These are phyloP conservation scores for Phylloscopus trochiloides DNA, from an alignment of 2,113 vertebrate genomes.

Conservation along the genomic window DNA sequence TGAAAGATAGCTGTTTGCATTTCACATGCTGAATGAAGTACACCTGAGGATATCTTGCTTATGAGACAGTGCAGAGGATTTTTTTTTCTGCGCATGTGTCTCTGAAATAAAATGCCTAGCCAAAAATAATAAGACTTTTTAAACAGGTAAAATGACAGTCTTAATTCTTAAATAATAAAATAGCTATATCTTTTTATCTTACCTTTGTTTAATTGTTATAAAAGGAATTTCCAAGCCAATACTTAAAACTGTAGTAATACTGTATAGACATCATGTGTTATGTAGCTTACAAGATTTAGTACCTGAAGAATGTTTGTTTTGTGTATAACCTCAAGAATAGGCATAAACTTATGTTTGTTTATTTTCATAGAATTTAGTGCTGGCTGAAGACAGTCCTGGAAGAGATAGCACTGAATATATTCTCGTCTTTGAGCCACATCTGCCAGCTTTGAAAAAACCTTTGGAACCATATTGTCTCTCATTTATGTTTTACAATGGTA, in stretches of 20 bases:
- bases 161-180: background rate
- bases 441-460: conserved; percentile 35
- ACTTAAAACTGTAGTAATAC: background rate
- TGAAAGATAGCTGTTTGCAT: background rate
- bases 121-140: background rate
- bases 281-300: background rate
- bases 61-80: background rate
- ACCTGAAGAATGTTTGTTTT: background rate
- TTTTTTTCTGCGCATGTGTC: background rate
- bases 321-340: background rate
- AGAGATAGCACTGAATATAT: conserved; percentile 81
- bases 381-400: conserved; percentile 90
- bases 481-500: conserved; percentile 93
- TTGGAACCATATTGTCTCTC: conserved; percentile 80
- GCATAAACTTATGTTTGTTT: background rate
- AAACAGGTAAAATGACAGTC: background rate
- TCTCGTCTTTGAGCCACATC: conserved; percentile 80
- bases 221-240: background rate
- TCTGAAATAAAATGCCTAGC: background rate
- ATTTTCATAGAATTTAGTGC: conserved; percentile 78
- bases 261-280: background rate
- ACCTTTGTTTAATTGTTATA: background rate
- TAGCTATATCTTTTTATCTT: background rate
- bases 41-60: background rate
- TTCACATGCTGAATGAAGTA: background rate